These are phyloP conservation scores for Pegoplata infirma DNA, from an alignment of 2,888 invertebrate species.

Conservation along the genomic window DNA sequence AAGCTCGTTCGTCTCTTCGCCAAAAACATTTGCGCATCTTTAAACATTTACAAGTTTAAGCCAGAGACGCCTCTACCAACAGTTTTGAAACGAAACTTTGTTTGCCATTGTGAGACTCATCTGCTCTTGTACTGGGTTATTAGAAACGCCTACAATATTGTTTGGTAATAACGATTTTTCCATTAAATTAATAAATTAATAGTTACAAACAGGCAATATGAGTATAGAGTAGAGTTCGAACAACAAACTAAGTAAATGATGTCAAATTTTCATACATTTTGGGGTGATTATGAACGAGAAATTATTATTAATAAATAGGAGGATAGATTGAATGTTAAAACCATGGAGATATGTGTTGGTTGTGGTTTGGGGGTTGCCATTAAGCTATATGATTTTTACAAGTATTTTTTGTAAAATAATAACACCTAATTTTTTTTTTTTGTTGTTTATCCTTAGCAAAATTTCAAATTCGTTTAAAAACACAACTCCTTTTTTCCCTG, in stretches of 20 bases:
- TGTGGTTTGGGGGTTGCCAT: background rate
- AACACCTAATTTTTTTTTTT: constrained; percentile 39
- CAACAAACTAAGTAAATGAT: constrained; percentile 42
- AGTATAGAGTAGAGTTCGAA: background rate
- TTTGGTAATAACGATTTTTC: constrained; percentile 72
- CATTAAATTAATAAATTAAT: constrained; percentile 77
- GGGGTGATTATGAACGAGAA: constrained; percentile 40
- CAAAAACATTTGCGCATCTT: constrained; percentile 22
- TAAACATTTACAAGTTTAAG: no score
- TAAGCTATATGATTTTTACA: background rate
- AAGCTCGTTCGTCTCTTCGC: constrained; percentile 29
- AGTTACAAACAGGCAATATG: constrained; percentile 39
- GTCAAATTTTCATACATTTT: constrained; percentile 50
- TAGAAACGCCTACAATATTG: constrained; percentile 72
- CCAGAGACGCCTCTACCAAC: background rate
- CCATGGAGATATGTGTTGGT: background rate
- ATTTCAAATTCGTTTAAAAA: constrained; percentile 3
- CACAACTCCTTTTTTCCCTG: background rate
- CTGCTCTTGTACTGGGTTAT: constrained; percentile 65
- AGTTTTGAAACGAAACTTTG: background rate
- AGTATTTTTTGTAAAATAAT: constrained; percentile 12
- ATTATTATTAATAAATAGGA: constrained; percentile 42
- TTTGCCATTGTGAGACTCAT: background rate
- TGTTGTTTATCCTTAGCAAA: background rate
- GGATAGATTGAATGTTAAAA: constrained; percentile 5